Base-by-base conservation (phyloP, 1,140 invertebrate genomes). In the Achroia grisella region DNA sequence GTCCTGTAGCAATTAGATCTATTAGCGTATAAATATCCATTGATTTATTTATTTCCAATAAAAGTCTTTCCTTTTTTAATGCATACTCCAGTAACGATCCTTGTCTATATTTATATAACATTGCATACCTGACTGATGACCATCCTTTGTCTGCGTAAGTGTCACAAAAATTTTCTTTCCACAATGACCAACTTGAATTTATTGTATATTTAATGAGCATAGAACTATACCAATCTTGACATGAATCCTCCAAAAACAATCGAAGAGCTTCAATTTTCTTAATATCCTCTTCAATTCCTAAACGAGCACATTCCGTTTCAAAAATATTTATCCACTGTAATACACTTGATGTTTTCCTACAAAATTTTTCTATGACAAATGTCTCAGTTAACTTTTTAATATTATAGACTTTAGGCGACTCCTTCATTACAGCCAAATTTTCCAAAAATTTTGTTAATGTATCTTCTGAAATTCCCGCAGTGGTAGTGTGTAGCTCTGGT, bases 91-190 rank as follows among this genome's bases (percentile, higher is more conserved):
- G 8, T 39, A 55, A 44, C 31, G 48, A 47, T 5, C 47, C 44
- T 8, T 41, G 32, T 13, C 34, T 41, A 10, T 43, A 50, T 50
- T 52, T 60, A 39, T 44, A 60, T 15, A 39, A 28, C 4, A 61
- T 10, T 5, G 58, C 58, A 48, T 61, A 61, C 28, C 35, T 62
- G 3, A 62, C 32, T 15, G 48, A 50, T 11, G 48, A 44, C 62
- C 68, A 76, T n/a, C 67, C 56, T 33, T 61, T 63, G 31, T 60
- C 29, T 14, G 30, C 53, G 62, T 50, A 77, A 30, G 67, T 65
- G 39, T 69, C 52, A 52, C 52, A 62, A 50, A 71, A 78, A 4
- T 37, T 62, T 34, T 58, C 12, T 63, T 67, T 72, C 71, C 64
- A 79, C 12, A 35, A 45, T 1, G 0, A 4, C 70, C 71, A 75